phyloP scores from a whole-genome alignment of 1,140 invertebrate genomes.

The Pteromalus puparum region DNA sequence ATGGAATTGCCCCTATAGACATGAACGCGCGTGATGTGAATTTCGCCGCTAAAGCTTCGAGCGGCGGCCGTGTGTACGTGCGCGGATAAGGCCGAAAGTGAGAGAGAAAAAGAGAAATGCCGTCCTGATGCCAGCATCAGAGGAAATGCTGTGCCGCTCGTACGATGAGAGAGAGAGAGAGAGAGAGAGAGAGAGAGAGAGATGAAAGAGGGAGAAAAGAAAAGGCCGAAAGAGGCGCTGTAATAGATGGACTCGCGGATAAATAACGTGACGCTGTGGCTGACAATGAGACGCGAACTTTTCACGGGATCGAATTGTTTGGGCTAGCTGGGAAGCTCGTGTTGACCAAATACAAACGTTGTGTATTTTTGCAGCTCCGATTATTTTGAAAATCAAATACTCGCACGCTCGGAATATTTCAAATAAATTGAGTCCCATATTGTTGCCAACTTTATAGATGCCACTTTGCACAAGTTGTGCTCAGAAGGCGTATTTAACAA shows the following conservation, averaged over 20 bases:
- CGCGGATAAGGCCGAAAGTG: slow-evolving; percentile 14
- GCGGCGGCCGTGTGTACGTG: slow-evolving; percentile 3
- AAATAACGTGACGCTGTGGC: neutral
- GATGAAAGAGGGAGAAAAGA: neutral
- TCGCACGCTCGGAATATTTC: too few species aligned
- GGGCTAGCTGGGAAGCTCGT: too few species aligned
- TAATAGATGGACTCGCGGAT: neutral
- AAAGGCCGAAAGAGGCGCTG: neutral
- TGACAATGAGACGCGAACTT: neutral
- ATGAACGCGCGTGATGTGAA: slow-evolving; percentile 63
- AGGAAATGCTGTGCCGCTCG: neutral
- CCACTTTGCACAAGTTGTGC: too few species aligned
- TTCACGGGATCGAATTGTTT: too few species aligned
- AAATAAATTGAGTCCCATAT: too few species aligned
- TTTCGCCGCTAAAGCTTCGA: slow-evolving; percentile 30
- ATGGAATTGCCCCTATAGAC: slow-evolving; percentile 56
- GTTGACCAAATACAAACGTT: too few species aligned
- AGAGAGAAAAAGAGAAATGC: slow-evolving; percentile 48
- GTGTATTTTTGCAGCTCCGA: too few species aligned
- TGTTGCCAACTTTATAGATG: too few species aligned
- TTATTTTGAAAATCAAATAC: too few species aligned
- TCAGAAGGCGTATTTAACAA: too few species aligned
- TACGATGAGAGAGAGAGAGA: neutral
- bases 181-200: neutral
- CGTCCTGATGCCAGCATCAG: too few species aligned